A percentile compares a stretch with the other conserved stretches of the same genome.
Evolutionary conservation across 2,113 vertebrate genomes (phyloP).

Genomic region (Hassar affinis): DNA sequence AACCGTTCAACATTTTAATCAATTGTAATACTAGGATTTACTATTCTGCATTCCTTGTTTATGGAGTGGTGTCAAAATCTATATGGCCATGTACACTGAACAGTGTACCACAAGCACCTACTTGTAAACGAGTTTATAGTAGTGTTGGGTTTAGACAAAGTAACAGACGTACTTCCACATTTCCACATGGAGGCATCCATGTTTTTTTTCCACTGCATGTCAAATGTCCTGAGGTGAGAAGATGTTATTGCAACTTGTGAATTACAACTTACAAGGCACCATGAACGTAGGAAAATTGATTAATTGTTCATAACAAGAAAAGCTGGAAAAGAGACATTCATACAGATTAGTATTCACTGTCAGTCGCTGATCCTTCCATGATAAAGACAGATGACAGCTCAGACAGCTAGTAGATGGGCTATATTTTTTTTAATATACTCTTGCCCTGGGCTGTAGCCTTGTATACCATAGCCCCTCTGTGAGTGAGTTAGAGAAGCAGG

Average conservation of each 20-base stretch:
- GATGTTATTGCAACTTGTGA: not conserved
- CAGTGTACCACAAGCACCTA: not conserved
- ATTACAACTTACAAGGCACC: not conserved
- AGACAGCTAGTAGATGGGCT: constrained; percentile 52
- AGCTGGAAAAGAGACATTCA: constrained; percentile 50
- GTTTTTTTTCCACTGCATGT: not conserved
- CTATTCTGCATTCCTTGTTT: too few relatives aligned
- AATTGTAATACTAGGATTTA: constrained; percentile 46
- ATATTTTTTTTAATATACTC: constrained; percentile 64
- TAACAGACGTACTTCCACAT: not conserved
- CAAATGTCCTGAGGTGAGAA: not conserved
- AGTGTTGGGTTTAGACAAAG: not conserved
- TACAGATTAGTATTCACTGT: constrained; percentile 54
- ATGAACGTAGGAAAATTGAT: not conserved
- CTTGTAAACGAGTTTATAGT: not conserved
- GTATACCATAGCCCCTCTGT: constrained; percentile 7
- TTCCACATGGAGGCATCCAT: not conserved
- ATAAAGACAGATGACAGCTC: constrained; percentile 60
- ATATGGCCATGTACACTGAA: not conserved
- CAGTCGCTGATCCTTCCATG: constrained; percentile 54
- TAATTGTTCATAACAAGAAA: constrained; percentile 33
- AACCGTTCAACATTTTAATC: constrained; percentile 34
- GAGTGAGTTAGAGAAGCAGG: constrained; percentile 35
- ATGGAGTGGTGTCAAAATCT: not conserved
- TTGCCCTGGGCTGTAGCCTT: constrained; percentile 52